Conservation (phyloP, 1,140 invertebrate genomes). For the Papilio machaon region DNA sequence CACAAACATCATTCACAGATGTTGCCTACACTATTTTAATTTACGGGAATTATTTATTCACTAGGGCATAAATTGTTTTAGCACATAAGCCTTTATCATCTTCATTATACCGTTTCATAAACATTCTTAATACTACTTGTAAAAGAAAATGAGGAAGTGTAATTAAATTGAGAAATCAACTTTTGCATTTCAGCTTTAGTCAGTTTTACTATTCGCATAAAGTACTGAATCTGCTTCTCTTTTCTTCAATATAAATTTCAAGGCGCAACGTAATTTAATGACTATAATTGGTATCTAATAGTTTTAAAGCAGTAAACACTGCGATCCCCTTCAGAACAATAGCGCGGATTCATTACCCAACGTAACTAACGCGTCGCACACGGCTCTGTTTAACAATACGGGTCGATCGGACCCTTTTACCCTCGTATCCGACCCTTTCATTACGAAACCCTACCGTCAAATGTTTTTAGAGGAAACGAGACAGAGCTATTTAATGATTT, state of each 20-base stretch:
- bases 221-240: not conserved
- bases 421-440: constrained; percentile 53
- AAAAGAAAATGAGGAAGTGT: no score
- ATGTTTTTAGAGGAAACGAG: constrained; percentile 32
- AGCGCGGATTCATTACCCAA: constrained; percentile 67
- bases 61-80: not conserved
- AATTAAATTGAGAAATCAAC: not conserved
- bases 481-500: constrained; percentile 23
- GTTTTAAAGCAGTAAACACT: constrained; percentile 60
- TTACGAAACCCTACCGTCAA: constrained; percentile 42
- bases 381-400: constrained; percentile 65
- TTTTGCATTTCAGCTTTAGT: not conserved
- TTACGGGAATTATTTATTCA: constrained; percentile 6
- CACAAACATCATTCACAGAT: constrained; percentile 14
- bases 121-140: no score
- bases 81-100: not conserved
- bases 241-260: constrained; percentile 29
- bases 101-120: no score
- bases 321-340: constrained; percentile 66
- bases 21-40: not conserved
- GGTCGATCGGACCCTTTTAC: constrained; percentile 59
- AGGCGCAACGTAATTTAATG: constrained; percentile 39
- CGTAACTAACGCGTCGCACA: constrained; percentile 72
- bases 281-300: constrained; percentile 65
- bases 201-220: not conserved